Percentiles rank a stretch among this genome's conserved stretches.
Conservation (phyloP, 2,113 vertebrate species). For the Catharus bicknelli region DNA sequence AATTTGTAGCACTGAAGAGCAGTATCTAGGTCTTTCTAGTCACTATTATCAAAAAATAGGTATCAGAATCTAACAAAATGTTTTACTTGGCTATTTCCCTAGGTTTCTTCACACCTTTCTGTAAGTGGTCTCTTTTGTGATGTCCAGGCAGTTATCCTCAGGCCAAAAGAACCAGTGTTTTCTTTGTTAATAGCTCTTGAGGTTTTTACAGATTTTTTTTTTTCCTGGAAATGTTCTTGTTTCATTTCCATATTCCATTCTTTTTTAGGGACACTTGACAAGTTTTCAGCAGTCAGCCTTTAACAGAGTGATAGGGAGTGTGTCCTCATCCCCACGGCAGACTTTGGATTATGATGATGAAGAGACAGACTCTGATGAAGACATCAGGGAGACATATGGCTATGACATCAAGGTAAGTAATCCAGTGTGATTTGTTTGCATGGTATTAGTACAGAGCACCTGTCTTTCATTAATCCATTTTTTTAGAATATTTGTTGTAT, state of each 20-base stretch:
- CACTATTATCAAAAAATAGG: background rate
- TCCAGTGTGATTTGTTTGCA: background rate
- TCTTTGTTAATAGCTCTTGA: background rate
- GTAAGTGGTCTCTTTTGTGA: background rate
- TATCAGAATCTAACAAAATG: background rate
- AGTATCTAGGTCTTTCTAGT: background rate
- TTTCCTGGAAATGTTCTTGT: background rate
- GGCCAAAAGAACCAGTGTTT: background rate
- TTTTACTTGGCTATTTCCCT: background rate
- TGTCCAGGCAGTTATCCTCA: background rate
- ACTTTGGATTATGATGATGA: constrained; percentile 95
- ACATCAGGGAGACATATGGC: constrained; percentile 93
- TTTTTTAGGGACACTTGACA: constrained; percentile 90
- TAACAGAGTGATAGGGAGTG: constrained; percentile 82
- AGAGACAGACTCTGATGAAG: constrained; percentile 97
- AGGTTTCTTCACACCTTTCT: background rate
- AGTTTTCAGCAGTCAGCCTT: constrained; percentile 96
- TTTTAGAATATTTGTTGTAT: background rate
- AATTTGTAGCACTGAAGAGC: background rate
- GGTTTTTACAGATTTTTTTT: background rate
- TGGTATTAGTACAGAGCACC: background rate
- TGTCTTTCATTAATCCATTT: background rate
- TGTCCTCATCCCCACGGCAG: constrained; percentile 87
- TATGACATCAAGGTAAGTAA: constrained; percentile 89
- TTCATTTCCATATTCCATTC: background rate